These are phyloP conservation scores for Oncopeltus fasciatus DNA, from an alignment of 1,140 invertebrate species.

Conservation along the genomic window DNA sequence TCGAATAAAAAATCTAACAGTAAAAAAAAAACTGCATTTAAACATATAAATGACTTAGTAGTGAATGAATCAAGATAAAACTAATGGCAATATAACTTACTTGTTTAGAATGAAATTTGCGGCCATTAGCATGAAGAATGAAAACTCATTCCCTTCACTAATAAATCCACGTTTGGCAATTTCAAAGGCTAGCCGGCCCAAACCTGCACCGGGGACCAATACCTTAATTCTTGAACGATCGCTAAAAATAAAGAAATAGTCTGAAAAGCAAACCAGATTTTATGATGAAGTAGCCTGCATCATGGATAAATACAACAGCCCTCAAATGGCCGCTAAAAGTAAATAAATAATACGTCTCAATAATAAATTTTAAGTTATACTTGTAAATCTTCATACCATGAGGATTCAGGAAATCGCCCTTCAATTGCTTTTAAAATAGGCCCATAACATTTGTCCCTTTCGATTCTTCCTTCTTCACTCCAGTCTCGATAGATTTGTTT, in stretches of 20 bases:
- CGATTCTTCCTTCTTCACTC: constrained; percentile 67
- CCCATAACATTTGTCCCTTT: constrained; percentile 75
- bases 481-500: constrained; percentile 94
- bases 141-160: constrained; percentile 96
- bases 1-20: no score
- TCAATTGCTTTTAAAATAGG: constrained; percentile 80
- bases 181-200: constrained; percentile 87
- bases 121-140: constrained; percentile 90
- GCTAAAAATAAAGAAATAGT: constrained; percentile 26
- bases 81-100: constrained; percentile 24
- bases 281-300: no score
- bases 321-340: not conserved
- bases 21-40: no score
- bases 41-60: no score
- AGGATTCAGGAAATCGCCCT: constrained; percentile 48
- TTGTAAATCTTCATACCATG: constrained; percentile 17
- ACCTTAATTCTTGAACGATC: constrained; percentile 48
- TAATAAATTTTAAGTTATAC: not conserved
- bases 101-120: constrained; percentile 91
- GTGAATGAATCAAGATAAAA: no score
- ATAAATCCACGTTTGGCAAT: constrained; percentile 74
- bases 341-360: no score
- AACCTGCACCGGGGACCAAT: constrained; percentile 85
- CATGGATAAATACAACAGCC: no score
- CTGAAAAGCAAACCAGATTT: not conserved